These are phyloP conservation scores for Pterophyllum scalare DNA, from an alignment of 2,113 vertebrate species.

Conservation along the genomic window DNA sequence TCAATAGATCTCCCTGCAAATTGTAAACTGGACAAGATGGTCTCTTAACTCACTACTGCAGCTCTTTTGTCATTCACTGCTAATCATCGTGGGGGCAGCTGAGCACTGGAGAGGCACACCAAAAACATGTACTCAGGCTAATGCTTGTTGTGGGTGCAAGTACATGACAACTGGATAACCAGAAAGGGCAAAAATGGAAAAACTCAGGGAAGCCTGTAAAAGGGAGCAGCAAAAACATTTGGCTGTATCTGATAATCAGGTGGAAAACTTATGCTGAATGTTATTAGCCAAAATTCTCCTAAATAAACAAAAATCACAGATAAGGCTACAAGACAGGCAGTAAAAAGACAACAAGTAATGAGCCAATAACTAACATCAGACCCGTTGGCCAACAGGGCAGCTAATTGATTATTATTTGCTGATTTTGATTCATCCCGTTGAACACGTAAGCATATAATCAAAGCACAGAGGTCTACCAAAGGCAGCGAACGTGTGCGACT, in stretches of 20 bases:
- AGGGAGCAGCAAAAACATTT: background rate
- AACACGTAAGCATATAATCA: background rate
- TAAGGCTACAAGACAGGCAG: background rate
- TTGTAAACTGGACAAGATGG: constrained; percentile 62
- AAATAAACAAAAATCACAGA: background rate
- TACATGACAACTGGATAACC: background rate
- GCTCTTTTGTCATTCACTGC: constrained; percentile 77
- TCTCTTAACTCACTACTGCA: constrained; percentile 53
- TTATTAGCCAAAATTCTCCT: background rate
- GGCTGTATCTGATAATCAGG: background rate
- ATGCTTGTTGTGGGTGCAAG: background rate
- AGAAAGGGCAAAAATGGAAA: background rate
- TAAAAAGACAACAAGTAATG: background rate
- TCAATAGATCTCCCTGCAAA: constrained; percentile 51
- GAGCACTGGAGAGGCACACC: constrained; percentile 33
- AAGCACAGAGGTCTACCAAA: background rate
- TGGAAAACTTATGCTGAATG: background rate
- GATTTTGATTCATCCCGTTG: accelerated
- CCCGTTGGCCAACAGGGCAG: background rate
- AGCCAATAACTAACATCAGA: background rate
- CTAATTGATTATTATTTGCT: background rate
- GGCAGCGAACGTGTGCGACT: background rate
- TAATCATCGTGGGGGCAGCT: constrained; percentile 55
- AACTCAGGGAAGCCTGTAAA: background rate
- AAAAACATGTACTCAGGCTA: background rate